These are phyloP conservation scores for Aspiorhynchus laticeps DNA, from an alignment of 2,113 vertebrate species.

Conservation along the genomic window DNA sequence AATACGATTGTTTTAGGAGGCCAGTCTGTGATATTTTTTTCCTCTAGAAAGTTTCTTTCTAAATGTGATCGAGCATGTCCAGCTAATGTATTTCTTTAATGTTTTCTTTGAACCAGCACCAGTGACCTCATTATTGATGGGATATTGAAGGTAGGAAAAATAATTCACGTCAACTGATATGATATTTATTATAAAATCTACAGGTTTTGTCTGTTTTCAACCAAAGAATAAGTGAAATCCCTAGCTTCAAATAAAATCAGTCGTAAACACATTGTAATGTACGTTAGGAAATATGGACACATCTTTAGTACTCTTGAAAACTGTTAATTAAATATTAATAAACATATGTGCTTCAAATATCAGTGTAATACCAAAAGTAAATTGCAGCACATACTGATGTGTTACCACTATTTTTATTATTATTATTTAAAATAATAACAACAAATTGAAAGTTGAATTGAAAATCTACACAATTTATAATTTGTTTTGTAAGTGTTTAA, in stretches of 20 bases:
- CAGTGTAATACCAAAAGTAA: not conserved
- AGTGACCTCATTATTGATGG: not conserved
- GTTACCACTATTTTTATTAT: too few species aligned
- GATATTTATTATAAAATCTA: not conserved
- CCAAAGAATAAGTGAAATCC: not conserved
- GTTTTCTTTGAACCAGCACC: not conserved
- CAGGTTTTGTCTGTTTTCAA: not conserved
- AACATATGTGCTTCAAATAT: not conserved
- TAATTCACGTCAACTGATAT: not conserved
- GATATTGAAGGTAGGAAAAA: constrained; percentile 7
- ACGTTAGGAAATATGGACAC: not conserved
- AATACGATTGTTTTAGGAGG: not conserved
- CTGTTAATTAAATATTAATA: not conserved
- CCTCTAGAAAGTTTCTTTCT: not conserved
- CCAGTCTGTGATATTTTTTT: not conserved
- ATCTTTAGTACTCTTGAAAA: not conserved
- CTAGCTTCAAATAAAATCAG: not conserved
- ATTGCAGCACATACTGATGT: not conserved
- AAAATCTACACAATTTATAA: not conserved
- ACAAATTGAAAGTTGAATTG: not conserved
- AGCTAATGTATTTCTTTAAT: not conserved
- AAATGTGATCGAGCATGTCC: not conserved
- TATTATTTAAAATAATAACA: too few species aligned
- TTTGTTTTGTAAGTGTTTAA: not conserved
- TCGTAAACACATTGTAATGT: not conserved